A percentile compares a stretch with the other conserved stretches of the same genome.
These are phyloP conservation scores for Nephrotoma guestfalica DNA, from an alignment of 2,888 invertebrate species.

Conservation along the genomic window DNA sequence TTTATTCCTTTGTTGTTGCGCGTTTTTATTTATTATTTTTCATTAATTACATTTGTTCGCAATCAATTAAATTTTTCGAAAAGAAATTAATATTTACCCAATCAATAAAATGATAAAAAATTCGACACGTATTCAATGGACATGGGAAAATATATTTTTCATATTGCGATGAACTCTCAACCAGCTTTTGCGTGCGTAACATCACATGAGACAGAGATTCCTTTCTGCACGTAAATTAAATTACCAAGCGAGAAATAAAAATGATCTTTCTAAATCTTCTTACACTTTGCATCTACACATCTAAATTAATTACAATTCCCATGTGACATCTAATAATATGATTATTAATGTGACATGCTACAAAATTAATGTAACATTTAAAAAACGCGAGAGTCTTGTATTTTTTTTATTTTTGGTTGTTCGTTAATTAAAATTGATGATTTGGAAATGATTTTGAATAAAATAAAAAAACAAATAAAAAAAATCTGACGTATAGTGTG, in stretches of 20 bases:
- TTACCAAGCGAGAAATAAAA: too few relatives aligned
- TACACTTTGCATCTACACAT: too few relatives aligned
- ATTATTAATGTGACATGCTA: background rate
- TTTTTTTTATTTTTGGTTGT: background rate
- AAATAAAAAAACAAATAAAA: background rate
- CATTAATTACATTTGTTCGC: too few relatives aligned
- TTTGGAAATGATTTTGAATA: background rate
- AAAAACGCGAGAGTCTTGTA: background rate
- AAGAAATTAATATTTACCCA: background rate
- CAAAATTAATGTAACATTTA: background rate
- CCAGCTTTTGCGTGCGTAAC: too few relatives aligned
- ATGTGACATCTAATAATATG: background rate
- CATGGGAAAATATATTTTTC: too few relatives aligned
- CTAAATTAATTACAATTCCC: background rate
- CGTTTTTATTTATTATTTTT: background rate
- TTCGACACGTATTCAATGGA: too few relatives aligned
- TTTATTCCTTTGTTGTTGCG: background rate
- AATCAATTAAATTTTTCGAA: background rate
- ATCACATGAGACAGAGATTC: too few relatives aligned
- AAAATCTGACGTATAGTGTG: background rate
- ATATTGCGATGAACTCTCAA: too few relatives aligned
- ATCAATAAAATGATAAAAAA: background rate
- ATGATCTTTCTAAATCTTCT: too few relatives aligned
- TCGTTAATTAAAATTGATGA: background rate
- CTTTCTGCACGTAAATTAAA: too few relatives aligned